Evolutionary conservation across 2,888 invertebrate species (phyloP).

Genomic region (Hirtodrosophila cameraria): DNA sequence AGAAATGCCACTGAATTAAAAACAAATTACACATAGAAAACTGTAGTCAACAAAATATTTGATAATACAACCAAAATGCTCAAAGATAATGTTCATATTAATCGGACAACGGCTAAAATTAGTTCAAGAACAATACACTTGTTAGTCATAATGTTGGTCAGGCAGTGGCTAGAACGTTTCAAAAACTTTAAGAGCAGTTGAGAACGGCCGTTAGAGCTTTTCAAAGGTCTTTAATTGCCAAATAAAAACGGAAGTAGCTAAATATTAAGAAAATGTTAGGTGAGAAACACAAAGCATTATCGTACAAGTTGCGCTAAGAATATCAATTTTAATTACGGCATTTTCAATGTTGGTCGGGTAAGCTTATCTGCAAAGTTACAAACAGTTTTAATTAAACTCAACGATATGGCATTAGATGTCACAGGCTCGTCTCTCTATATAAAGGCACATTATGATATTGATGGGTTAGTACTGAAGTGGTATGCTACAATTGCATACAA

Average conservation of each 20-base stretch:
- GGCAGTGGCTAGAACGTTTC: not conserved
- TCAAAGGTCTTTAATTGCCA: constrained; percentile 2
- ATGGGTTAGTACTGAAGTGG: constrained; percentile 43
- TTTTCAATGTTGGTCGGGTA: constrained; percentile 24
- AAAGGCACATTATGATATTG: constrained; percentile 38
- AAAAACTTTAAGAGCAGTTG: constrained; percentile 5
- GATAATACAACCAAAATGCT: constrained; percentile 47
- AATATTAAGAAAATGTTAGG: constrained; percentile 40
- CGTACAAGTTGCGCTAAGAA: constrained; percentile 7
- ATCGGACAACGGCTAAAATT: constrained; percentile 23
- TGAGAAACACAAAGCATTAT: constrained; percentile 35
- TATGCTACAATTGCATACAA: constrained; percentile 47
- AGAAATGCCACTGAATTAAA: constrained; percentile 46
- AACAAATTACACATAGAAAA: constrained; percentile 30
- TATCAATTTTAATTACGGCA: constrained; percentile 64
- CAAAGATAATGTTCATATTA: constrained; percentile 18
- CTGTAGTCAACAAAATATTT: constrained; percentile 21
- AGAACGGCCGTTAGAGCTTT: not conserved
- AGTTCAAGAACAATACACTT: constrained; percentile 4
- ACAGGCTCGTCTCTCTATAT: constrained; percentile 48
- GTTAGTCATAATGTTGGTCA: not conserved
- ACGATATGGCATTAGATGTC: constrained; percentile 48
- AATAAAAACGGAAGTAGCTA: not conserved
- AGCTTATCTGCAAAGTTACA: constrained; percentile 61
- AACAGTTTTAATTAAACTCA: constrained; percentile 63